Evolutionary conservation across 2,797 vertebrate genomes (phyloP).

Genomic region (Aphelocoma californica): DNA sequence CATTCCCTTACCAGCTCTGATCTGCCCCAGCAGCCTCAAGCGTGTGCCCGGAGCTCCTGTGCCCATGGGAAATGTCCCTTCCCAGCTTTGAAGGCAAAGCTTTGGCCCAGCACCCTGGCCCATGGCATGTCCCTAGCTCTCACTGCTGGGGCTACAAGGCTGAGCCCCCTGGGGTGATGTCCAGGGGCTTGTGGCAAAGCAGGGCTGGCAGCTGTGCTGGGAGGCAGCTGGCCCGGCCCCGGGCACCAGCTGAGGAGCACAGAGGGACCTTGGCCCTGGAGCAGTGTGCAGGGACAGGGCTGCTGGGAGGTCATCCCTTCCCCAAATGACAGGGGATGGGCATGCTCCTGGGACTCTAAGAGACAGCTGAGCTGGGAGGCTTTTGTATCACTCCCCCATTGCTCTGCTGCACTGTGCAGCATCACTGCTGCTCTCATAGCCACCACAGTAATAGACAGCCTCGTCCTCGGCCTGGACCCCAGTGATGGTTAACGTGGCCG

Average conservation of each 20-base stretch:
- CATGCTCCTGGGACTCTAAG: neutral
- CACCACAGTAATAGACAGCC: too few species aligned
- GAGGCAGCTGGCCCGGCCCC: neutral
- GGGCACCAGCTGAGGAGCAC: neutral
- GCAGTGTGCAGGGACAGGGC: neutral
- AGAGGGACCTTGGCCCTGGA: neutral
- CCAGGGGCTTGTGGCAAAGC: too few species aligned
- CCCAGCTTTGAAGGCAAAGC: neutral
- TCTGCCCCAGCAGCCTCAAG: neutral
- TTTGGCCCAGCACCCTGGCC: neutral
- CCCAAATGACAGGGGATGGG: neutral
- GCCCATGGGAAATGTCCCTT: neutral
- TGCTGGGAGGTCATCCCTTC: neutral
- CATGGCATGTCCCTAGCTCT: neutral
- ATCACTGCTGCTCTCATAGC: too few species aligned
- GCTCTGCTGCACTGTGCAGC: too few species aligned
- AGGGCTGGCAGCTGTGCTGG: neutral
- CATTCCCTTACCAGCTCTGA: neutral
- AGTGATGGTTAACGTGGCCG: too few species aligned
- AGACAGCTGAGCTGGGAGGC: neutral
- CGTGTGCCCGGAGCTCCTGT: neutral
- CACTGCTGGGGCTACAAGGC: rapidly evolving
- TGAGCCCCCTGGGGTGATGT: neutral
- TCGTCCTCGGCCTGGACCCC: too few species aligned
- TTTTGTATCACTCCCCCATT: too few species aligned